Base-by-base conservation (phyloP, 2,888 invertebrate genomes). In the Ryuthela nishihirai region DNA sequence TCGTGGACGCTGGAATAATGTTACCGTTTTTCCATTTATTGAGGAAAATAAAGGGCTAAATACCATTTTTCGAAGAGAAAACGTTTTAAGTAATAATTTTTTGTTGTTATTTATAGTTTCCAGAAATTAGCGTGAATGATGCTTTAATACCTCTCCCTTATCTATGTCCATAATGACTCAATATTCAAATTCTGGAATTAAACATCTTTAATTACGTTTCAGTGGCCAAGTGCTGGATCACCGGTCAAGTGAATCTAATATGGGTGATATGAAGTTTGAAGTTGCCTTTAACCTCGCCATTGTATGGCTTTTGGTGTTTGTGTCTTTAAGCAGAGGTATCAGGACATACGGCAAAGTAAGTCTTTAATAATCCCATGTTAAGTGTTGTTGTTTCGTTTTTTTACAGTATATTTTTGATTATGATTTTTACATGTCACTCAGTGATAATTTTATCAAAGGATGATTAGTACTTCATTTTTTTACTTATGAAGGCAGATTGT, bases 351-450 rank as follows among this genome's bases (percentile, higher is more conserved):
- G 88, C 55, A 88, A 87, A 79, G 64, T 64, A 39, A 41, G 24
- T 35, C 20, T 18, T 38, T 32, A 2, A 5, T 2, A 3, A n/a
- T n/a, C n/a, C n/a, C n/a, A n/a, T n/a, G n/a, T n/a, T n/a, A n/a
- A n/a, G n/a, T n/a, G n/a, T n/a, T n/a, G n/a, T n/a, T n/a, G n/a
- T n/a, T n/a, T n/a, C n/a, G n/a, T n/a, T n/a, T n/a, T n/a, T n/a
- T n/a, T n/a, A n/a, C n/a, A n/a, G n/a, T n/a, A 85, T 92, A 4
- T 84, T 91, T 23, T 93, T 92, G 92, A 85, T 88, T 81, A 84
- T 88, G 41, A 85, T 91, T 5, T 91, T 91, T 71, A 83, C n/a
- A n/a, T n/a, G n/a, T n/a, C n/a, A n/a, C n/a, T n/a, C n/a, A n/a
- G n/a, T n/a, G n/a, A n/a, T n/a, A n/a, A n/a, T n/a, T n/a, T n/a